Evolutionary conservation across 2,888 invertebrate genomes (phyloP).

Genomic region (Antitype chi): DNA sequence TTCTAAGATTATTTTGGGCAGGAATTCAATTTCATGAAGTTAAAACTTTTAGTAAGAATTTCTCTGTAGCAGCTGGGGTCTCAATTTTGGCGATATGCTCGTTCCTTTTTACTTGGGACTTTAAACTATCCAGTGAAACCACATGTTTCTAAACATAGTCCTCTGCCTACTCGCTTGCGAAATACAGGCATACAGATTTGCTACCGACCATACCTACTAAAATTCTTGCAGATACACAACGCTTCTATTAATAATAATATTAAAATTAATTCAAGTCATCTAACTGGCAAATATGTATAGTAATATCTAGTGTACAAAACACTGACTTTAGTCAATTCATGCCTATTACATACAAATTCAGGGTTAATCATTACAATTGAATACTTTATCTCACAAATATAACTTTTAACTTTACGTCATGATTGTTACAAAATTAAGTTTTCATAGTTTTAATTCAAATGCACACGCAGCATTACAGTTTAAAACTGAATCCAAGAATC

Average conservation of each 20-base stretch:
- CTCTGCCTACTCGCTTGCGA: neutral
- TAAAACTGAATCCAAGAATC: conserved; percentile 16
- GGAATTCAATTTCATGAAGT: neutral
- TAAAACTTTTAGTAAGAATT: neutral
- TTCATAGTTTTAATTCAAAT: neutral
- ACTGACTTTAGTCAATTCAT: neutral
- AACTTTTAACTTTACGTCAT: neutral
- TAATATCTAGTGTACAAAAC: too few relatives aligned
- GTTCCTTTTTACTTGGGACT: neutral
- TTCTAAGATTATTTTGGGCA: neutral
- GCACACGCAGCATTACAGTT: neutral
- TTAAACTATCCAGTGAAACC: neutral
- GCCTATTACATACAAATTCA: neutral
- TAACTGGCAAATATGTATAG: too few relatives aligned
- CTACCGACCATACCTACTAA: neutral
- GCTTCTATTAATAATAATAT: neutral
- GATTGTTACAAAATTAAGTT: neutral
- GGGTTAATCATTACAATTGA: neutral
- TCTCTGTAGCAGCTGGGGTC: neutral
- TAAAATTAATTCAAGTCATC: neutral
- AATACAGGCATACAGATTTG: neutral
- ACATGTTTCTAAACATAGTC: neutral
- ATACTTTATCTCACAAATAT: neutral
- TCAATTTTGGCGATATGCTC: too few relatives aligned
- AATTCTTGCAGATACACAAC: neutral